These are phyloP conservation scores for Emydura subglobosa DNA, from an alignment of 2,113 vertebrate species.

Conservation along the genomic window DNA sequence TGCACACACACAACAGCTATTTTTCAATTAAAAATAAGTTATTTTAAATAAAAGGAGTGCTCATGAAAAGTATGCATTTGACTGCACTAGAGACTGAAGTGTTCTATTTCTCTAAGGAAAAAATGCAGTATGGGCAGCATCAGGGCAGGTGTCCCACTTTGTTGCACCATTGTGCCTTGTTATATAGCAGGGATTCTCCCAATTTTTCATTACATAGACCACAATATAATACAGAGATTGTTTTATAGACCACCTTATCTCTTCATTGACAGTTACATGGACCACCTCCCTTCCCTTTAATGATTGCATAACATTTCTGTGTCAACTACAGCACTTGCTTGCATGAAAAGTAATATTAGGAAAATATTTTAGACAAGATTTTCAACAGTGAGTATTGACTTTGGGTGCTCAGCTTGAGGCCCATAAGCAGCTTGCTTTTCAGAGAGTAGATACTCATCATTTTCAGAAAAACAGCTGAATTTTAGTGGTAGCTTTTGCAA, in stretches of 20 bases:
- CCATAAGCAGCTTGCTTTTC: not conserved
- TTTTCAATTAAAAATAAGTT: not conserved
- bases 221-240: constrained; percentile 42
- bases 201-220: not conserved
- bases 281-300: not conserved
- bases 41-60: constrained; percentile 28
- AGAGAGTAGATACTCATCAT: not conserved
- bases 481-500: not conserved
- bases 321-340: not conserved
- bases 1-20: not conserved
- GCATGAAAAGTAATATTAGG: constrained; percentile 1
- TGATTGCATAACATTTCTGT: not conserved
- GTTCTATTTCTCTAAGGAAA: constrained; percentile 43
- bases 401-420: not conserved
- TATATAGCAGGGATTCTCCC: constrained; percentile 20
- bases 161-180: not conserved
- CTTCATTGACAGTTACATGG: not conserved
- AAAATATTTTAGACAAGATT: not conserved
- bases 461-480: not conserved
- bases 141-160: not conserved
- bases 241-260: not conserved
- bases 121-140: not conserved
- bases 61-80: constrained; percentile 27
- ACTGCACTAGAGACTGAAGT: not conserved
- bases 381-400: not conserved